Evolutionary conservation across 1,140 invertebrate genomes (phyloP), one percentile per base, ranked within the genome.

Genomic region (Amphibalanus amphitrite): DNA sequence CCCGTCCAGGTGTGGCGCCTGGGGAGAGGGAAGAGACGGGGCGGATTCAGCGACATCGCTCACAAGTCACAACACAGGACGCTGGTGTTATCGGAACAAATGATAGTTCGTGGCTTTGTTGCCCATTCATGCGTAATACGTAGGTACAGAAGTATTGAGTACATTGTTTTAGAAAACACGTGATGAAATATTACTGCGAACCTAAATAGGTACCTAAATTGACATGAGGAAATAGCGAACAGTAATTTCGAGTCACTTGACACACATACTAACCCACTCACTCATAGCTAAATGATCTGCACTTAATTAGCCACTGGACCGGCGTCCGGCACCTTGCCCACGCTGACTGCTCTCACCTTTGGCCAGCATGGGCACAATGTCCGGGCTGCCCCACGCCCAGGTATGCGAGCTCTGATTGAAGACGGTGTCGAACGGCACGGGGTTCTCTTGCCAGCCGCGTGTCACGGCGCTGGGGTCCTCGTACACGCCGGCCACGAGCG

Each of bases 391-490:
- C 91, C 93, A 98, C 8, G 88, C 85, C 86, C 87, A 91, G 3
- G 89, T 88, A 75, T 84, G 84, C 8, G 78, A 74, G 76, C 89
- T 94, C 78, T 91, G 86, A 84, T 98, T 98, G 76, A 99, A 96
- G 1, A 98, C 85, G 30, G 93, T 95, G 83, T 99, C 96, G 86
- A 98, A 98, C 78, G 95, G 87, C 28, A 98, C 92, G 26, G 93
- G 91, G 83, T 98, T 98, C 79, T 92, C 89, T 81, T 95, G 93
- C 95, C 95, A 98, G 17, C 96, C 92, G 79, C 89, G 93, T n/a
- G 91, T 88, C 71, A 99, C 86, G 33, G 96, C 95, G 77, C 93
- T 95, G 10, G 97, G 95, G 84, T 99, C 97, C 85, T 99, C 97
- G 83, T 97, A 98, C 70, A 99, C 89, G 0, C 95, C 93, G 72